Evolutionary conservation across 2,797 vertebrate species (phyloP).

Genomic region (Knipowitschia caucasica): DNA sequence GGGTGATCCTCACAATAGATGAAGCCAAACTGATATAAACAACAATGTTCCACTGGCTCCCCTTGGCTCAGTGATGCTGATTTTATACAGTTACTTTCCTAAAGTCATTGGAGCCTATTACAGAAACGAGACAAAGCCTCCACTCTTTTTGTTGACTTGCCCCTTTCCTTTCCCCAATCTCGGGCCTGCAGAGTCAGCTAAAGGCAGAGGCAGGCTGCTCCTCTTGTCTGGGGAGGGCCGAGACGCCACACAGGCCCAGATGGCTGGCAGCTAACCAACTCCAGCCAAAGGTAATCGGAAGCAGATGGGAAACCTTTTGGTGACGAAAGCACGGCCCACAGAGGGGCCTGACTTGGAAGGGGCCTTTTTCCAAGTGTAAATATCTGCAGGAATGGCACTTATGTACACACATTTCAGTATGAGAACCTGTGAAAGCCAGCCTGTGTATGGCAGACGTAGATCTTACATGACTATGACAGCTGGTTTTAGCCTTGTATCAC

Average conservation of each 20-base stretch:
- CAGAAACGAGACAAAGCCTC: constrained; percentile 35
- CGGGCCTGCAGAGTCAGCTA: constrained; percentile 55
- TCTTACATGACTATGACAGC: not conserved
- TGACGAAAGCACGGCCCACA: constrained; percentile 69
- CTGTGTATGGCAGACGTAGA: not conserved
- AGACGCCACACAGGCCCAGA: constrained; percentile 75
- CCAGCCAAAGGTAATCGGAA: constrained; percentile 88
- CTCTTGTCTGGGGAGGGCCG: constrained; percentile 61
- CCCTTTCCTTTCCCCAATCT: constrained; percentile 43
- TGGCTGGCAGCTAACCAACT: constrained; percentile 78
- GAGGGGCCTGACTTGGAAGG: constrained; percentile 50
- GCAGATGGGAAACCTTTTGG: constrained; percentile 86
- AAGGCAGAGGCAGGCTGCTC: constrained; percentile 34
- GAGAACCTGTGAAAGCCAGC: not conserved
- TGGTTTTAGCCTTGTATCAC: too few species aligned
- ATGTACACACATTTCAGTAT: not conserved
- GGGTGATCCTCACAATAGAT: too few species aligned
- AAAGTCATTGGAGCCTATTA: constrained; percentile 40
- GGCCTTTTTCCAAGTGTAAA: constrained; percentile 46
- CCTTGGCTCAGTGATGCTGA: not conserved
- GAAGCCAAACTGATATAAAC: too few species aligned
- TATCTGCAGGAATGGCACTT: constrained; percentile 25
- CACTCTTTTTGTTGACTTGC: constrained; percentile 47
- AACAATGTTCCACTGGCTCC: not conserved
- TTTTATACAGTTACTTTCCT: constrained; percentile 45